These are phyloP conservation scores for Nymphalis c-album DNA, from an alignment of 2,888 invertebrate species.

Conservation along the genomic window DNA sequence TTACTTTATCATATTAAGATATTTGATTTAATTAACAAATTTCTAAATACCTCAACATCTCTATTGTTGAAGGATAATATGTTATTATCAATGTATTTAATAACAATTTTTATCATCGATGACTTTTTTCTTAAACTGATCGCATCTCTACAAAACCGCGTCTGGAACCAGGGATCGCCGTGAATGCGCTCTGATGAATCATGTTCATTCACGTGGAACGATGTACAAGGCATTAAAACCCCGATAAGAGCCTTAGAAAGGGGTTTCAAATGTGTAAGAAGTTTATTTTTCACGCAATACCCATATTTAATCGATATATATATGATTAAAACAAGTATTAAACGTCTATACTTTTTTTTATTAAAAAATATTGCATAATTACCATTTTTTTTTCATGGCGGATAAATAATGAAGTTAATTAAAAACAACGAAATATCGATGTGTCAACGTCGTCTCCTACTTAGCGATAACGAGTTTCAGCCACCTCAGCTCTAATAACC, in stretches of 20 bases:
- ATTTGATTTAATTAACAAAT: no score
- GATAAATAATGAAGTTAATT: slow-evolving; percentile 42
- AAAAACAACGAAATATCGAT: slow-evolving; percentile 41
- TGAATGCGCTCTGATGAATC: slow-evolving; percentile 78
- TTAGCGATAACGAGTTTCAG: slow-evolving; percentile 38
- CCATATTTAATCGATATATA: slow-evolving; percentile 12
- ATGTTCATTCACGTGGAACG: slow-evolving; percentile 68
- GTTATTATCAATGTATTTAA: no score
- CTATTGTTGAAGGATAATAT: no score
- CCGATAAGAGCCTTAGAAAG: slow-evolving; percentile 50
- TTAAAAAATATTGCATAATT: no score
- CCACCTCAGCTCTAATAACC: slow-evolving; percentile 48
- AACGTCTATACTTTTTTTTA: no score
- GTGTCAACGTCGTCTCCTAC: slow-evolving; percentile 41
- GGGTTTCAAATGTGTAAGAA: slow-evolving; percentile 50
- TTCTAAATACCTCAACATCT: no score
- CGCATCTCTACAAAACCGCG: slow-evolving; percentile 61
- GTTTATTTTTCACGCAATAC: slow-evolving; percentile 35
- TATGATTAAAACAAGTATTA: neutral
- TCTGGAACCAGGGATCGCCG: slow-evolving; percentile 65
- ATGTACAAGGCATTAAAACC: slow-evolving; percentile 57
- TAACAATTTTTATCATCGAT: neutral
- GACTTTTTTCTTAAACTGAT: neutral
- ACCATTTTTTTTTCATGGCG: neutral
- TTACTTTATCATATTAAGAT: no score